phyloP scores from a whole-genome alignment of 1,140 invertebrate genomes.

The Drosophila pseudoobscura region DNA sequence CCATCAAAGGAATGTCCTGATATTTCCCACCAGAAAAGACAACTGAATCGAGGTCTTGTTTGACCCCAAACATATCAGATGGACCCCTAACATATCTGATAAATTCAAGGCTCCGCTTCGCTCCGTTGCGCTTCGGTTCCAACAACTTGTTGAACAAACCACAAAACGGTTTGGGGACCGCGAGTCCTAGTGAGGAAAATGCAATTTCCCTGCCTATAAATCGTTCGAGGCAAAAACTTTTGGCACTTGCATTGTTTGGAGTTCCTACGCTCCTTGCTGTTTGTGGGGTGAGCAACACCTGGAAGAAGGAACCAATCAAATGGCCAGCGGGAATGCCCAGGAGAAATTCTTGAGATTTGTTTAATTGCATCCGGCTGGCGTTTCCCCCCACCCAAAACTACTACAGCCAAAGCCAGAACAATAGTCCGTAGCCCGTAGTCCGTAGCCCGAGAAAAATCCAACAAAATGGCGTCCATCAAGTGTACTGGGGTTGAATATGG shows the following conservation, averaged over 20 bases:
- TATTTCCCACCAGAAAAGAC: too few species aligned
- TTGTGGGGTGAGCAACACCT: conserved; percentile 32
- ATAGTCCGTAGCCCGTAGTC: too few species aligned
- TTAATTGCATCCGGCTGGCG: conserved; percentile 73
- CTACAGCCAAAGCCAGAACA: not conserved
- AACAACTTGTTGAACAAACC: conserved; percentile 60
- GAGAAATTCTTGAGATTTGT: conserved; percentile 74
- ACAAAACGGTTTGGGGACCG: conserved; percentile 2
- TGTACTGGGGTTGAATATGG: not conserved
- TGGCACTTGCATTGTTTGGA: conserved; percentile 28
- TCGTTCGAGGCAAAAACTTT: conserved; percentile 51
- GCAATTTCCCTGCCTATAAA: conserved; percentile 56
- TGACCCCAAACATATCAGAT: too few species aligned
- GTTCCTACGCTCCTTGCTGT: conserved; percentile 34
- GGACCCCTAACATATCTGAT: conserved; percentile 5
- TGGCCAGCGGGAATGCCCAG: conserved; percentile 53
- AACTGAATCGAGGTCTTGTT: too few species aligned
- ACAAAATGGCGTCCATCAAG: conserved; percentile 59
- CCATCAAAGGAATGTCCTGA: too few species aligned
- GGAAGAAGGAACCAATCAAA: conserved; percentile 9
- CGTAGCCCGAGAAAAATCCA: not conserved
- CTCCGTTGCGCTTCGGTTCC: not conserved
- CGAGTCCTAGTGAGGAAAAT: conserved; percentile 5
- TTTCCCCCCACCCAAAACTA: not conserved
- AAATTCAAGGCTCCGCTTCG: not conserved